These are phyloP conservation scores for Dipodomys stephensi DNA, from an alignment of 2,113 vertebrate genomes.

Conservation along the genomic window DNA sequence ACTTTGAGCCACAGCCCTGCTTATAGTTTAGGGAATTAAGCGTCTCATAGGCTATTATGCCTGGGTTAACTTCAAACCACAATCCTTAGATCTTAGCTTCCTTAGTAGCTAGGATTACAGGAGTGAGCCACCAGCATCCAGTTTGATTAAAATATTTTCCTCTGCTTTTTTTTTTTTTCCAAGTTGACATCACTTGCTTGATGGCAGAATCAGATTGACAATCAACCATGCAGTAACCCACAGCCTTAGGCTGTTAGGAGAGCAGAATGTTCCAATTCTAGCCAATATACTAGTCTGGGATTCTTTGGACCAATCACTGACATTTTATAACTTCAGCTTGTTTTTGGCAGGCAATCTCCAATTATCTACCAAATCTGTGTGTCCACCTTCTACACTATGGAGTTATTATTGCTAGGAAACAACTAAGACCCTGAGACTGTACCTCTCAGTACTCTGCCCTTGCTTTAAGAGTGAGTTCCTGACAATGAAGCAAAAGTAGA, in stretches of 20 bases:
- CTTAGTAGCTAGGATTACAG: too few species aligned
- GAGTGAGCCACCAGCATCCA: too few species aligned
- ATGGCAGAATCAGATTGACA: background rate
- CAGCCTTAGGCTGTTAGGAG: background rate
- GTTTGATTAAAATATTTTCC: background rate
- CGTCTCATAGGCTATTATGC: too few species aligned
- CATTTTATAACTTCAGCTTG: background rate
- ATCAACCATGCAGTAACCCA: background rate
- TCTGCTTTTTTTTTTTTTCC: background rate
- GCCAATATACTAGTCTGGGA: background rate
- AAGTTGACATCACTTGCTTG: background rate
- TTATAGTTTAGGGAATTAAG: too few species aligned
- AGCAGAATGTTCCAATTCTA: background rate
- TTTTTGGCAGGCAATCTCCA: background rate
- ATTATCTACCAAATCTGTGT: background rate
- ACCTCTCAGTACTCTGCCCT: background rate
- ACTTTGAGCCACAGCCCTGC: too few species aligned
- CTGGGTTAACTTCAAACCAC: too few species aligned
- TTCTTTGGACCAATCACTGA: background rate
- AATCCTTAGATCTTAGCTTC: too few species aligned
- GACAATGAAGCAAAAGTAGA: background rate
- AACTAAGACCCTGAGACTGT: background rate
- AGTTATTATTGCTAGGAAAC: background rate
- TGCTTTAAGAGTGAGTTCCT: conserved; percentile 32
- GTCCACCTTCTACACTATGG: background rate